Conservation (phyloP, 1,140 invertebrate species). For the Zaprionus lachaisei region DNA sequence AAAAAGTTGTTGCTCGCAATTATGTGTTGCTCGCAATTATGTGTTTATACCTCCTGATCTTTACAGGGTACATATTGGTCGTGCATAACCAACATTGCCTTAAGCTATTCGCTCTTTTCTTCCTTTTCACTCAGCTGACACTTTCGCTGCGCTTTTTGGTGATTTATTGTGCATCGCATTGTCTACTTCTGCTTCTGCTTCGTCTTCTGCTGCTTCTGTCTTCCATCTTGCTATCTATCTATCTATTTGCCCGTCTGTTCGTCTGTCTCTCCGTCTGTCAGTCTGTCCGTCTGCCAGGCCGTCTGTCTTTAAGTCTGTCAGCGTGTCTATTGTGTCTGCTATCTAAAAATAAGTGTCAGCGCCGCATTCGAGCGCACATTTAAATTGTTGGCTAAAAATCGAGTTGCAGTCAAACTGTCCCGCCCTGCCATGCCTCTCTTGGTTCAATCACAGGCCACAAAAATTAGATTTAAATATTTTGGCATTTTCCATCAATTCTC, state of each 20-base stretch:
- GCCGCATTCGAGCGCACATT: slow-evolving; percentile 58
- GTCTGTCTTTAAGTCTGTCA: background rate
- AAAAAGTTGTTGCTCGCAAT: background rate
- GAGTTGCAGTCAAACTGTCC: slow-evolving; percentile 33
- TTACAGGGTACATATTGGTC: background rate
- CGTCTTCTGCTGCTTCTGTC: background rate
- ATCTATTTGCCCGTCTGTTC: background rate
- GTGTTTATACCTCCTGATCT: background rate
- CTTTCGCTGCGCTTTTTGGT: slow-evolving; percentile 53
- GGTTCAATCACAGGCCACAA: slow-evolving; percentile 25
- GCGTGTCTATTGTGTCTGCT: slow-evolving; percentile 48
- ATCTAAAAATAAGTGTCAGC: slow-evolving; percentile 56
- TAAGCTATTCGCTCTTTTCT: slow-evolving; percentile 3
- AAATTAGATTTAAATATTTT: slow-evolving; percentile 82
- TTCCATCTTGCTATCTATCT: slow-evolving; percentile 3
- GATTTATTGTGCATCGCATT: slow-evolving; percentile 54
- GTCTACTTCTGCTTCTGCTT: slow-evolving; percentile 16
- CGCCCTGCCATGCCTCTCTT: background rate
- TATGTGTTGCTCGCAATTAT: background rate
- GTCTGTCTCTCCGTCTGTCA: background rate
- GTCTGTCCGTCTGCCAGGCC: slow-evolving; percentile 3
- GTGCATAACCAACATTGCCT: background rate
- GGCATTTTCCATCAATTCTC: slow-evolving; percentile 80
- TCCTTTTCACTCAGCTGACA: slow-evolving; percentile 33
- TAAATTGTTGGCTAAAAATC: slow-evolving; percentile 51